Evolutionary conservation across 2,113 vertebrate genomes (phyloP).

Genomic region (Myiagra hebetior): DNA sequence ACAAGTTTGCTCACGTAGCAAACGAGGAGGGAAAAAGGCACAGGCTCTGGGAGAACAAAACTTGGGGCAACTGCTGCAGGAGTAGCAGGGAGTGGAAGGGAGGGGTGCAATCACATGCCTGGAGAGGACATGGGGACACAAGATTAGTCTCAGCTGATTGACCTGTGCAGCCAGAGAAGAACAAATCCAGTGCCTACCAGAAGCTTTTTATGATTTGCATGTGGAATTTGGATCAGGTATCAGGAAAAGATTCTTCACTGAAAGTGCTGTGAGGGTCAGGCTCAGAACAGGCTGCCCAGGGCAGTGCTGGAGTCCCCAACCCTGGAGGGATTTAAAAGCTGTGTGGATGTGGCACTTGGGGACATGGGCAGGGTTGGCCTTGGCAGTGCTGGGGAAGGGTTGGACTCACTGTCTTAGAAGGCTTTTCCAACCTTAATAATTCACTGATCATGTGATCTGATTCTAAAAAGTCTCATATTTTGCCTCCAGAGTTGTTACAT

Average conservation of each 20-base stretch:
- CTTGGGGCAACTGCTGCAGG: neutral
- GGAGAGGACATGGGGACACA: rapidly evolving
- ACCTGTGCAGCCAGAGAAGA: neutral
- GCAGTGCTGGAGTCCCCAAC: neutral
- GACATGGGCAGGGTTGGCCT: neutral
- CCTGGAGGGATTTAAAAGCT: neutral
- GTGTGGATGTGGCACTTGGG: neutral
- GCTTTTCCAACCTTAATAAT: neutral
- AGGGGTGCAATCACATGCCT: neutral
- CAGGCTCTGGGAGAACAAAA: neutral
- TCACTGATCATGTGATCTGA: neutral
- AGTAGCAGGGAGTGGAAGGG: neutral
- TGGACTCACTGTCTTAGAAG: neutral
- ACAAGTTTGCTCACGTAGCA: rapidly evolving
- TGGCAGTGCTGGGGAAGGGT: neutral
- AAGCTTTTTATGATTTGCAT: neutral
- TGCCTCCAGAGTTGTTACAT: neutral
- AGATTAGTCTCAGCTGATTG: neutral
- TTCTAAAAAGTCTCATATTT: neutral
- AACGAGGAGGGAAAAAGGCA: neutral
- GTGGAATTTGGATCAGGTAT: neutral
- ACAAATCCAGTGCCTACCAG: neutral
- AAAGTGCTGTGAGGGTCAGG: neutral
- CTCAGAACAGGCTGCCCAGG: neutral
- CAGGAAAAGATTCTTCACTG: neutral